Evolutionary conservation across 2,888 invertebrate genomes (phyloP), one percentile per base, ranked within the genome.

Genomic region (Drosophila barbarae): DNA sequence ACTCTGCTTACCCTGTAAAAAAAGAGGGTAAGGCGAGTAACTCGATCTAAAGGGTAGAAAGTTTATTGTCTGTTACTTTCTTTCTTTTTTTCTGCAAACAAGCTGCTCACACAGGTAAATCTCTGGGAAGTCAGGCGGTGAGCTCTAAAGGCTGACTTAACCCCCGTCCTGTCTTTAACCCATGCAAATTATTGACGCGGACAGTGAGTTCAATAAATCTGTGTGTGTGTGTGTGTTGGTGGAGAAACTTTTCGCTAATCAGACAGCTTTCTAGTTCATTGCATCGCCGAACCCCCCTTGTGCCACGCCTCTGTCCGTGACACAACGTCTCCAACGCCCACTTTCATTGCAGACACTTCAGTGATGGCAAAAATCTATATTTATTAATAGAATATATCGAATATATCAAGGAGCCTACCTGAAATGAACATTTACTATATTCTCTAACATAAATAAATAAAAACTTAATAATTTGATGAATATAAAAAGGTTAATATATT

Each of bases 221-320:
- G 41, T 65, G 46, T 44, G 44, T 53, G 61, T 44, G 47, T 51
- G 30, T 61, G 39, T 52, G 69, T 65, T 41, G 49, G 67, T 69
- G 41, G 49, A 41, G 70, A 68, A 83, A 80, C 73, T 80, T 79
- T 83, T 67, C 81, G 79, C 79, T 80, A 80, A 80, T 80, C 79
- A 80, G 79, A 80, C 79, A 80, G 84, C 84, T 83, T 80, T 80
- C 79, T 84, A 80, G 79, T 80, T 80, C 79, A 80, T 80, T 80
- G 84, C 79, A 68, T 83, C 77, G 64, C 32, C 46, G 71, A 55
- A 67, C 21, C 46, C 51, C 51, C 44, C n/a, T 15, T 15, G n/a
- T 34, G 38, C 28, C 42, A 32, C 38, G 32, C 35, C 39, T 23
- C 9, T 32, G 4, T 12, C 34, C 44, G 26, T 12, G 34, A 28